Percentiles rank a stretch among this genome's conserved stretches.
Conservation (phyloP, 2,888 invertebrate genomes). For the Drosophila birchii region DNA sequence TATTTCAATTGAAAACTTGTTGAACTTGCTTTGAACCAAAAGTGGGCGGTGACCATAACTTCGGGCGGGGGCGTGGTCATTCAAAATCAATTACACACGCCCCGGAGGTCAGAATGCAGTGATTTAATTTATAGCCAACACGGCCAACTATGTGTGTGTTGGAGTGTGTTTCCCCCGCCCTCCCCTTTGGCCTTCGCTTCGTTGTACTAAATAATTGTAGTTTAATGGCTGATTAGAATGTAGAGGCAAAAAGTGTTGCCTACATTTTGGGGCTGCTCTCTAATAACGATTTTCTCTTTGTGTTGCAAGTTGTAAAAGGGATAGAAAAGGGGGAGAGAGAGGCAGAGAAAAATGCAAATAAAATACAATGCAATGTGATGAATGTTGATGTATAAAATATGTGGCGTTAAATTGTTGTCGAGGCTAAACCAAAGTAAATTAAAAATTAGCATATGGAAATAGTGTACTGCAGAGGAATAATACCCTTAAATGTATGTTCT, state of each 20-base stretch:
- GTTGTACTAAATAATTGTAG: slow-evolving; percentile 62
- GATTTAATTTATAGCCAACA: slow-evolving; percentile 64
- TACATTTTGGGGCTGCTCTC: slow-evolving; percentile 40
- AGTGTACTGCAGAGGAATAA: neutral
- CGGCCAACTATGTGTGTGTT: slow-evolving; percentile 13
- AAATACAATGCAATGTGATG: slow-evolving; percentile 69
- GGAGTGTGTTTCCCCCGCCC: neutral
- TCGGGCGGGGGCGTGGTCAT: slow-evolving; percentile 43
- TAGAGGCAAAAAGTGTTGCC: slow-evolving; percentile 42
- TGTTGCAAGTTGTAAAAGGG: slow-evolving; percentile 18
- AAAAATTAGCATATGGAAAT: slow-evolving; percentile 25
- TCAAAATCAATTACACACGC: slow-evolving; percentile 68
- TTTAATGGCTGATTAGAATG: slow-evolving; percentile 70
- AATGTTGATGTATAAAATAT: slow-evolving; percentile 74
- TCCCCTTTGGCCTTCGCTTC: neutral
- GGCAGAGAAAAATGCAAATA: slow-evolving; percentile 60
- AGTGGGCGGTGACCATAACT: slow-evolving; percentile 31
- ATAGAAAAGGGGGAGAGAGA: neutral
- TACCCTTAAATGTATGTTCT: neutral
- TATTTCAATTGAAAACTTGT: slow-evolving; percentile 65
- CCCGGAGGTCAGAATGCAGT: slow-evolving; percentile 57
- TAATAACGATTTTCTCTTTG: slow-evolving; percentile 52
- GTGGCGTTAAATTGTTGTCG: slow-evolving; percentile 76
- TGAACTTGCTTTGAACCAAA: slow-evolving; percentile 15
- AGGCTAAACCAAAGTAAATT: slow-evolving; percentile 52